Percentiles rank a stretch among this genome's conserved stretches.
Conservation (phyloP, 2,797 vertebrate genomes). For the Ammospiza maritima region DNA sequence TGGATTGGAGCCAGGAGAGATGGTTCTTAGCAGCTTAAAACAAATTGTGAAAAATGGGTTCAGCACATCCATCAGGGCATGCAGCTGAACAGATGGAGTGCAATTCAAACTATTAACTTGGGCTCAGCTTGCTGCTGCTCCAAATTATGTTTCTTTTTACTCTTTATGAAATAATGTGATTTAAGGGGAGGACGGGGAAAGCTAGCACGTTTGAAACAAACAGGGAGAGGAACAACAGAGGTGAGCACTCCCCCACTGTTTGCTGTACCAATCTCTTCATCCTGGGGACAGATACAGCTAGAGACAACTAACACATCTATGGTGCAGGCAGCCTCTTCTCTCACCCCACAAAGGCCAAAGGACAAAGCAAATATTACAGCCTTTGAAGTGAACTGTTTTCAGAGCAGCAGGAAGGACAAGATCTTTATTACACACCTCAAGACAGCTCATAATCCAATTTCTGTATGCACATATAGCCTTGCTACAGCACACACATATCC, state of each 20-base stretch:
- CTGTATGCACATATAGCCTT: not conserved
- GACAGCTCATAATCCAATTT: not conserved
- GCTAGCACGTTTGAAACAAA: not conserved
- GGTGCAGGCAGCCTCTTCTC: not conserved
- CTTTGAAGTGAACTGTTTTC: constrained; percentile 37
- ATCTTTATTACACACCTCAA: constrained; percentile 5
- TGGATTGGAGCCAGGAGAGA: constrained; percentile 70
- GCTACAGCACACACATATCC: not conserved
- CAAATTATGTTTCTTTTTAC: constrained; percentile 76
- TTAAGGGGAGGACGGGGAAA: constrained; percentile 36
- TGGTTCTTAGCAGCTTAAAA: constrained; percentile 74
- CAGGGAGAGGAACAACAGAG: not conserved
- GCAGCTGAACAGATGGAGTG: constrained; percentile 77
- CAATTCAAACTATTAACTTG: constrained; percentile 78
- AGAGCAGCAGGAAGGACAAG: not conserved
- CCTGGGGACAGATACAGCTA: not conserved
- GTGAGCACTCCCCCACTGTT: constrained; percentile 33
- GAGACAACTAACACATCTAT: not conserved
- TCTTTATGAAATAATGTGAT: constrained; percentile 69
- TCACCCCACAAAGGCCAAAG: not conserved
- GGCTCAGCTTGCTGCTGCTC: constrained; percentile 71
- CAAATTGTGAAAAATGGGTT: constrained; percentile 79
- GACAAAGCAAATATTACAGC: constrained; percentile 18
- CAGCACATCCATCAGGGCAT: constrained; percentile 73
- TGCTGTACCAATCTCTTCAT: constrained; percentile 6